phyloP scores from a whole-genome alignment of 2,113 vertebrate species.

The Caloenas nicobarica region DNA sequence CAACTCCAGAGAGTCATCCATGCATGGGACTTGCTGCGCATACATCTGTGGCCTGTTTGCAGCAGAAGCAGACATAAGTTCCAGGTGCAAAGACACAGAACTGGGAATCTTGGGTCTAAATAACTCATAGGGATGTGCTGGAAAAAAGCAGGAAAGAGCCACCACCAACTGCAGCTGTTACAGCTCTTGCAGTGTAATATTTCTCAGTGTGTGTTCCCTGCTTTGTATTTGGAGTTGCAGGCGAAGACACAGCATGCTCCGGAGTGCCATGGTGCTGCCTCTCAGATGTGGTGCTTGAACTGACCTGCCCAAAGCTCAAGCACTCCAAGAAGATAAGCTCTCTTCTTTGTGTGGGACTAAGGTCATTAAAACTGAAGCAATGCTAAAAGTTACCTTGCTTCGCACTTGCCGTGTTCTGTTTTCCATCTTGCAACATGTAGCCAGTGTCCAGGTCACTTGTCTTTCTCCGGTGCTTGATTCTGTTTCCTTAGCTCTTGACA shows the following conservation, averaged over 20 bases:
- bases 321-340: neutral
- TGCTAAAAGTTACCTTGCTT: neutral
- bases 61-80: neutral
- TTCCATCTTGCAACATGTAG: neutral
- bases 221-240: neutral
- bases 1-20: neutral
- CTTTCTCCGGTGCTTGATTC: neutral
- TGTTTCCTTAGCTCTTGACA: neutral
- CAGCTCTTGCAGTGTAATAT: neutral
- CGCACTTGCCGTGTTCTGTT: neutral
- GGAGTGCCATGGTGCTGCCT: neutral
- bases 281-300: neutral
- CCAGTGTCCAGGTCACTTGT: neutral
- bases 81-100: neutral
- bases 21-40: neutral
- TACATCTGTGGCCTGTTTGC: neutral
- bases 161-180: neutral
- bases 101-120: neutral
- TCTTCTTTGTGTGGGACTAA: neutral
- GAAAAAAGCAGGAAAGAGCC: neutral
- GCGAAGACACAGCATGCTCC: accelerated
- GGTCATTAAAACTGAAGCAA: neutral
- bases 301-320: neutral
- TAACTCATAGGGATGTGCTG: neutral
- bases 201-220: neutral